Evolutionary conservation across 2,797 vertebrate species (phyloP).

Genomic region (Argentina silus): DNA sequence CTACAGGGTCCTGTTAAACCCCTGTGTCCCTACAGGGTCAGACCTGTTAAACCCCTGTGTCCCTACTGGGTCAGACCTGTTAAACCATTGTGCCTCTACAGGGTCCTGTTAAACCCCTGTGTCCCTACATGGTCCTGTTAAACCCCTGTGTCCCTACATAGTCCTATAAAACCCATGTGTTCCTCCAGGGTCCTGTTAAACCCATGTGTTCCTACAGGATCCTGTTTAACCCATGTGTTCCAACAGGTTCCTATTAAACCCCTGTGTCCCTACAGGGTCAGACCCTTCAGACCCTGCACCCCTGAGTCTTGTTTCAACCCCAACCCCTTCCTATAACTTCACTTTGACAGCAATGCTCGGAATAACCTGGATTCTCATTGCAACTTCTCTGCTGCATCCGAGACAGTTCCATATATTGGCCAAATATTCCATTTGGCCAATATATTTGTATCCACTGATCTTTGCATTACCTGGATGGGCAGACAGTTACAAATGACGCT

Average conservation of each 20-base stretch:
- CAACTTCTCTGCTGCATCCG: background rate
- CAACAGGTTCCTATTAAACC: background rate
- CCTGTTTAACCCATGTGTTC: background rate
- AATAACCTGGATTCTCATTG: background rate
- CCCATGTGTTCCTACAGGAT: too few species aligned
- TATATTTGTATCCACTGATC: background rate
- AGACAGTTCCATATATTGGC: background rate
- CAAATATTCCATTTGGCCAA: background rate
- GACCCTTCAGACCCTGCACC: background rate
- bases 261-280: too few species aligned
- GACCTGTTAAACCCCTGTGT: background rate
- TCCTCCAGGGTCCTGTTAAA: background rate
- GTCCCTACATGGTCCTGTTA: background rate
- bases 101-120: too few species aligned
- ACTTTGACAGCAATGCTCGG: slow-evolving; percentile 17
- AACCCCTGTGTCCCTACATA: too few species aligned
- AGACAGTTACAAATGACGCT: background rate
- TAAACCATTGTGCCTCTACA: too few species aligned
- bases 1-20: background rate
- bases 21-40: too few species aligned
- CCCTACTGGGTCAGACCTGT: background rate
- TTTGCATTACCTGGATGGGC: slow-evolving; percentile 13
- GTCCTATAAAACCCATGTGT: too few species aligned
- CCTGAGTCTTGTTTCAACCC: background rate
- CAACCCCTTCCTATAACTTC: background rate